These are phyloP conservation scores for Anthonomus grandis DNA, from an alignment of 1,140 invertebrate genomes.

Conservation along the genomic window DNA sequence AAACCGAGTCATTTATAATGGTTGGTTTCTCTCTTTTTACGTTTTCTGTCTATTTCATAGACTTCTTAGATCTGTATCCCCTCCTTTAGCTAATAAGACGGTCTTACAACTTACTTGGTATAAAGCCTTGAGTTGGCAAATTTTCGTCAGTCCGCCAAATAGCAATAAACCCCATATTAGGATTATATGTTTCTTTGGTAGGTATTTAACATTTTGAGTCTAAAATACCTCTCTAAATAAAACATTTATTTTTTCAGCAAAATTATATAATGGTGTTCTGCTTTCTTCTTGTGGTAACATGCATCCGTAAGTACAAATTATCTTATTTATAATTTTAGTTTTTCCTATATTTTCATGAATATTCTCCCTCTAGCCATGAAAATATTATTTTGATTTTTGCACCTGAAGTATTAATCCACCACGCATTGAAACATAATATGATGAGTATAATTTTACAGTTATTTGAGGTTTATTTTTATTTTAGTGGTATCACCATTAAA, in stretches of 20 bases:
- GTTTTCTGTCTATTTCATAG: conserved; percentile 27
- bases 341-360: conserved; percentile 26
- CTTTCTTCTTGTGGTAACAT: conserved; percentile 17
- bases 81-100: neutral
- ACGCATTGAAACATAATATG: neutral
- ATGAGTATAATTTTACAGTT: neutral
- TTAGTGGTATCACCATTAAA: conserved; percentile 14
- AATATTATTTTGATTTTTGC: no score
- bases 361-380: conserved; percentile 15
- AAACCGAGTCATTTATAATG: conserved; percentile 27
- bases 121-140: conserved; percentile 27
- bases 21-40: conserved; percentile 39
- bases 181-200: conserved; percentile 32
- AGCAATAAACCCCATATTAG: conserved; percentile 13
- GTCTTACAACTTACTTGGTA: conserved; percentile 11
- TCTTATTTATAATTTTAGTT: no score
- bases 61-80: conserved; percentile 18
- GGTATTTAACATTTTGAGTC: conserved; percentile 11
- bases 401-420: no score
- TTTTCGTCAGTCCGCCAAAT: conserved; percentile 26
- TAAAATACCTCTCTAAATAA: conserved; percentile 9
- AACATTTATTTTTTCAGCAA: conserved; percentile 24
- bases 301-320: conserved; percentile 16
- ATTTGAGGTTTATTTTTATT: neutral
- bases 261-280: conserved; percentile 16